Base-by-base conservation (phyloP, 2,113 vertebrate genomes). In the Gymnarchus niloticus region DNA sequence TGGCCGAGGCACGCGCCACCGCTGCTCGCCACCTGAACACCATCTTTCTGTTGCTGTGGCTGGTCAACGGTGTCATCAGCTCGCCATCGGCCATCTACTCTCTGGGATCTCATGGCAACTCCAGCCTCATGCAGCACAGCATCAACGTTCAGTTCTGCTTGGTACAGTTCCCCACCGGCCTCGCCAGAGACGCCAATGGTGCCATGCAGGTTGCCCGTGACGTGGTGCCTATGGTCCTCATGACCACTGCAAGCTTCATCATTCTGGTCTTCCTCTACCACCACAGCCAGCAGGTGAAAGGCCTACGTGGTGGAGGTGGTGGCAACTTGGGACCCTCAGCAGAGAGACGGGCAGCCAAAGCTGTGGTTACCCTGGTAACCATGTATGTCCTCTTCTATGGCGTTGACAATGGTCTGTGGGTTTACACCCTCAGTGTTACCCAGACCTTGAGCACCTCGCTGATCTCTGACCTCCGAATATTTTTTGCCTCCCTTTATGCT, bases 341-440 rank as follows among this genome's bases (percentile, higher is more conserved):
- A 0, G 91, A 95, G 86, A 90, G 83, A 17, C 87, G 93, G 6
- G 93, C 95, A 0, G 92, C 93, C n/a, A 90, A 94, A 86, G 89
- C 91, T 0, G 93, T 95, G 23, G 90, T 94, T 0, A 87, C 92
- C 0, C 89, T 94, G 3, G 92, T 95, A 65, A 92, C 89, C 3
- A 73, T 95, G 65, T 94, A 94, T 25, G 89, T 94, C 78, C 56
- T 92, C 23, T 86, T 95, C 37, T 95, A 93, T 3, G 93, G 94
- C 1, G 89, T 93, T 6, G 94, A 95, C 85, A 95, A 93, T 0
- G 92, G 92, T 2, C 90, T 95, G 3, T 95, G 94, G 94, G 92
- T 96, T 1, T 94, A 95, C 87, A 95, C 93, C 4, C 89, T 95
- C 10, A 92, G 91, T 1, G 87, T 93, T n/a, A 91, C 56, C 6